Evolutionary conservation across 2,888 invertebrate species (phyloP), one percentile per base, ranked within the genome.

Genomic region (Nyleta sp.): DNA sequence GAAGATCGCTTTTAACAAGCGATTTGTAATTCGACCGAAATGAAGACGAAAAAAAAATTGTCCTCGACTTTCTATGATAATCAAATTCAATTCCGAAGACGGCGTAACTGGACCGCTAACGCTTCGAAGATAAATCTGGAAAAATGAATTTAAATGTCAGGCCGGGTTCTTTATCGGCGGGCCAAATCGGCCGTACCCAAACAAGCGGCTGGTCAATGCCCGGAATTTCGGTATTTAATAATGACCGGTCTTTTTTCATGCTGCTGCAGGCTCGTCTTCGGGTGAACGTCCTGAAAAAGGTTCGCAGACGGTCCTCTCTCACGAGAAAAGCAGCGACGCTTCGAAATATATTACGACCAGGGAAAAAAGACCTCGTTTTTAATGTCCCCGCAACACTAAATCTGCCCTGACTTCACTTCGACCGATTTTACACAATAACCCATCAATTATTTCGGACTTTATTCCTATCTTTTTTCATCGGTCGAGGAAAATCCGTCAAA

Each of bases 221-320:
- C 77, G 80, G 75, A 67, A 73, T 80, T 80, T 80, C 53, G 67
- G 80, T 70, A 67, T 76, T 75, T 57, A 50, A 60, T 59, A 70
- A 73, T 70, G 80, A 80, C 73, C 73, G 73, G 73, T 67, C 73
- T 67, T 76, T 68, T 78, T 78, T 73, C 57, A 55, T 53, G 74
- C 52, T 42, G 74, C 70, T 76, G 73, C 80, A 74, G 60, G 60
- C 70, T 57, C 70, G 60, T 79, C 71, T 74, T 59, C 70, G 73
- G 80, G 80, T 80, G 73, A 80, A 80, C 44, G 80, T 68, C 76
- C 80, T 64, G 35, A 53, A 65, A 68, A 60, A 70, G 53, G 53
- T 60, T 53, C 48, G 64, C 64, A 52, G 71, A 60, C 53, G 11
- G 46, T 59, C 57, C 28, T 50, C 44, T 76, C 24, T 40, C 38